Conservation (phyloP, 2,888 invertebrate species). For the Ethmia dodecea region DNA sequence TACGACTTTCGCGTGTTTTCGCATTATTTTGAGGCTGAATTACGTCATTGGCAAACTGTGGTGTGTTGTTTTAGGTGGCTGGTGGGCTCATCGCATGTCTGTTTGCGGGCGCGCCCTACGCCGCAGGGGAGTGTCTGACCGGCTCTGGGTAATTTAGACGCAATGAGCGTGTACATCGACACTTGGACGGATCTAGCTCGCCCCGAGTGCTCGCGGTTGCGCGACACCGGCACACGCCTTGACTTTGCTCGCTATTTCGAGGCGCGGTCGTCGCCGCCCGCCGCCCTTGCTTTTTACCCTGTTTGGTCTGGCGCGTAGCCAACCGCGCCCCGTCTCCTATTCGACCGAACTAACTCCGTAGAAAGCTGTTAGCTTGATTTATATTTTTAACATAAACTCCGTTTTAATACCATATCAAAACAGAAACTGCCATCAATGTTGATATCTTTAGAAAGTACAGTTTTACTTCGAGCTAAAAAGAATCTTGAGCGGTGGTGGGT, state of each 20-base stretch:
- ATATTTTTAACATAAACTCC: constrained; percentile 14
- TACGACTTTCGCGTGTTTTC: constrained; percentile 25
- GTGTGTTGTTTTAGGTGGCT: constrained; percentile 31
- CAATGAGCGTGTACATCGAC: not conserved
- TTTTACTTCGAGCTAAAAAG: constrained; percentile 12
- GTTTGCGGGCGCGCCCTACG: constrained; percentile 28
- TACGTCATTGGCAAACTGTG: constrained; percentile 10
- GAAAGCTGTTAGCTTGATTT: constrained; percentile 42
- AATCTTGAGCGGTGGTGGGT: constrained; percentile 11
- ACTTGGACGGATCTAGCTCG: constrained; percentile 9
- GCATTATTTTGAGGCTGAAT: constrained; percentile 19
- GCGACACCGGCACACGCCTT: constrained; percentile 54
- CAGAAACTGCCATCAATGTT: constrained; percentile 1
- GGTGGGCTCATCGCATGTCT: constrained; percentile 22
- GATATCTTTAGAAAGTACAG: constrained; percentile 16
- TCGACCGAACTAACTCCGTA: constrained; percentile 27
- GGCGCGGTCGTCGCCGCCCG: constrained; percentile 63
- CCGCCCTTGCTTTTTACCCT: constrained; percentile 72
- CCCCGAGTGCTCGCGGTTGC: constrained; percentile 9
- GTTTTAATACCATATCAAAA: constrained; percentile 10
- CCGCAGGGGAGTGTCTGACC: constrained; percentile 1
- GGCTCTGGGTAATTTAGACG: not conserved
- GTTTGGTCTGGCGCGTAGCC: constrained; percentile 68
- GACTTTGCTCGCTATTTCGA: constrained; percentile 73
- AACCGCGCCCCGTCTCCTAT: constrained; percentile 42